Conservation (phyloP, 2,797 vertebrate species). For the Cetoscarus ocellatus region DNA sequence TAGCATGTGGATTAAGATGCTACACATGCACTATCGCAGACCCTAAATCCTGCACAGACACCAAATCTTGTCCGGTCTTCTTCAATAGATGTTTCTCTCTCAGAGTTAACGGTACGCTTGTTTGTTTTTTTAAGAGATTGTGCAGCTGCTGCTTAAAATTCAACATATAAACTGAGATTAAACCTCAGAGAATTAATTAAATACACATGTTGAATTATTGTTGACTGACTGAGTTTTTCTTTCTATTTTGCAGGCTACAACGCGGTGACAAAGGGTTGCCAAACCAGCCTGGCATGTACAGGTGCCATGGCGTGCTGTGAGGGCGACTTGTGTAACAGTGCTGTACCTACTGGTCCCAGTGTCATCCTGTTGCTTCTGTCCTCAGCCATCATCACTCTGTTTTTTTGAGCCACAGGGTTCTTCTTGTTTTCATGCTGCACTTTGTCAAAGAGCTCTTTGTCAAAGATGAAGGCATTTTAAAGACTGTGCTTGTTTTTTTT, state of each 20-base stretch:
- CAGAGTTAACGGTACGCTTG: conserved; percentile 8
- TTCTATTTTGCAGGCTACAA: conserved; percentile 32
- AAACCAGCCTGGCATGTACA: neutral
- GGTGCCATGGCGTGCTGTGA: conserved; percentile 36
- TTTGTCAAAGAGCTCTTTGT: too few species aligned
- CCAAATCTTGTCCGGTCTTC: conserved; percentile 22
- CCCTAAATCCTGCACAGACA: conserved; percentile 55
- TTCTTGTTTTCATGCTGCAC: neutral
- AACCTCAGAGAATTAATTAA: too few species aligned
- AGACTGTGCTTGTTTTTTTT: too few species aligned
- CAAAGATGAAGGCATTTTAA: too few species aligned
- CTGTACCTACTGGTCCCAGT: conserved; percentile 21
- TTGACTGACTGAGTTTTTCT: neutral
- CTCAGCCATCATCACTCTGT: conserved; percentile 28
- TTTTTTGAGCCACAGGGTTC: conserved; percentile 30
- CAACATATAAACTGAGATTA: neutral
- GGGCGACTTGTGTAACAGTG: conserved; percentile 57
- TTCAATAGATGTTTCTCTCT: conserved; percentile 64
- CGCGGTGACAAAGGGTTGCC: conserved; percentile 58
- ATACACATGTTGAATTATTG: neutral
- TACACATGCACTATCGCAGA: conserved; percentile 47
- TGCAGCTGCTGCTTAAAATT: neutral
- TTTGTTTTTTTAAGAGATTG: neutral
- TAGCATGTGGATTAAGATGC: conserved; percentile 69
- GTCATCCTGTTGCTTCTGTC: conserved; percentile 42